Conservation (phyloP, 2,113 vertebrate species). For the Ictalurus punctatus region DNA sequence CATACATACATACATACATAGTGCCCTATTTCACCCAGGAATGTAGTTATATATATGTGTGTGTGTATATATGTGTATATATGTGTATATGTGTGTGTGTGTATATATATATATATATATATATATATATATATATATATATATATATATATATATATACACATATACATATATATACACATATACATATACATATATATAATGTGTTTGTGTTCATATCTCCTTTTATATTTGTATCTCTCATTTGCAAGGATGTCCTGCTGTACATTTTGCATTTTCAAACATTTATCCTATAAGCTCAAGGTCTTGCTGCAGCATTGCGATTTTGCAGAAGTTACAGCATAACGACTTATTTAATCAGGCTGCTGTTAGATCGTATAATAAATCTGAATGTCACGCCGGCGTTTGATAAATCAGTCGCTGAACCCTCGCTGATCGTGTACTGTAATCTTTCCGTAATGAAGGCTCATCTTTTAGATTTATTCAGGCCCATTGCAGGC, state of each 20-base stretch:
- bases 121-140: no score
- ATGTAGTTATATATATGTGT: no score
- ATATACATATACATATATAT: no score
- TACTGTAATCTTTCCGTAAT: constrained; percentile 34
- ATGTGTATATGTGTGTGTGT: no score
- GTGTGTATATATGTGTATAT: no score
- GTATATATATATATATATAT: no score
- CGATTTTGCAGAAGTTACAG: constrained; percentile 3
- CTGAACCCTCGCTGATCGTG: background rate
- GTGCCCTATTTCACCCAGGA: no score
- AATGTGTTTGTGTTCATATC: no score
- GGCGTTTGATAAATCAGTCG: background rate
- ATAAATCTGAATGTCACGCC: background rate
- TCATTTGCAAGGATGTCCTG: background rate
- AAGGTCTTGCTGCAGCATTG: constrained; percentile 1
- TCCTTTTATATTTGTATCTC: background rate
- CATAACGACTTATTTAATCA: background rate
- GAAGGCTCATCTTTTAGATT: constrained; percentile 19
- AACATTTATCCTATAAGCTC: background rate
- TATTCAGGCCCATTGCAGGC: constrained; percentile 7
- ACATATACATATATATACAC: no score
- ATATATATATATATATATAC: no score
- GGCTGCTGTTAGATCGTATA: background rate
- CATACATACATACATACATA: no score
- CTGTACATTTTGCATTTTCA: background rate